phyloP scores from a whole-genome alignment of 2,113 vertebrate species.

The Callaeas wilsoni region DNA sequence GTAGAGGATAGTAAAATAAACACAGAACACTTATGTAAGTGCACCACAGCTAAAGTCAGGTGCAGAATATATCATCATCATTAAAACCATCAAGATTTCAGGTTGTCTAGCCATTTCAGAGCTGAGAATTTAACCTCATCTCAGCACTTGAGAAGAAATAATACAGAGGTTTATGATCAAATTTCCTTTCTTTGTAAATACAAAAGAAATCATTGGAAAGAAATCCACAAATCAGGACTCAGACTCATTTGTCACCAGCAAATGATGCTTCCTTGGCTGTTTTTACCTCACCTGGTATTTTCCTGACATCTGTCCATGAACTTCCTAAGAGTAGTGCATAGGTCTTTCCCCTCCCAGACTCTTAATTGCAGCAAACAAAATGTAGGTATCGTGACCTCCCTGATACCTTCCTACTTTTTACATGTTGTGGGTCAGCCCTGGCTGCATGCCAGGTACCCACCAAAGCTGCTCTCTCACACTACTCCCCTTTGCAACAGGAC shows the following conservation, averaged over 20 bases:
- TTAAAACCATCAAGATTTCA: background rate
- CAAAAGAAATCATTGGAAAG: background rate
- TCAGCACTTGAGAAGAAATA: background rate
- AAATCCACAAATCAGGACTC: background rate
- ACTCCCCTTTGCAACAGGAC: background rate
- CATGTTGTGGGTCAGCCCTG: background rate
- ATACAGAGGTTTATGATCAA: background rate
- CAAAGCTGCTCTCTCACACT: background rate
- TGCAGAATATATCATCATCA: background rate
- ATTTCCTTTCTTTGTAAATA: background rate
- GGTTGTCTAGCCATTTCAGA: background rate
- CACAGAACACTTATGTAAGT: background rate
- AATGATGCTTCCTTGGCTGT: background rate
- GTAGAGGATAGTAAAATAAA: background rate
- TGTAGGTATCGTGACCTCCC: accelerated
- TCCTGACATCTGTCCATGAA: background rate
- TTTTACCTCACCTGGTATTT: background rate
- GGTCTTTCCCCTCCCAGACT: background rate
- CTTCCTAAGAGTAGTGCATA: background rate
- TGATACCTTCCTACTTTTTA: background rate
- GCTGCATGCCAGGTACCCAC: background rate
- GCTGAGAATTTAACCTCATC: background rate
- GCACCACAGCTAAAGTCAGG: background rate
- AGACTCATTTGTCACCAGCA: background rate
- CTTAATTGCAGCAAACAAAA: background rate